phyloP scores from a whole-genome alignment of 2,797 vertebrate genomes.

The Hybognathus amarus region DNA sequence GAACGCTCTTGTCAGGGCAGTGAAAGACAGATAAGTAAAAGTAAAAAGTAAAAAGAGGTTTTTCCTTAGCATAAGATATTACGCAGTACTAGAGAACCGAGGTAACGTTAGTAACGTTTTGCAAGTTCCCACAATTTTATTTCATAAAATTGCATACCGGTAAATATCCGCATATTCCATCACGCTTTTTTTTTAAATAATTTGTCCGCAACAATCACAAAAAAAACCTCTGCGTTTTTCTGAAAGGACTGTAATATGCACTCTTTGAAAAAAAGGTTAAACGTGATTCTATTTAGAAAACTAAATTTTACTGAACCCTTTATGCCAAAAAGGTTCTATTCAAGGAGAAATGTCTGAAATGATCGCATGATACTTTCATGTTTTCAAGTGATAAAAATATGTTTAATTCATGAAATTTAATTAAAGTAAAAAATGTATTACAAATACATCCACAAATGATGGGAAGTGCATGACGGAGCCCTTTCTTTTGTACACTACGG shows the following conservation, averaged over 20 bases:
- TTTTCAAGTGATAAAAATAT: not conserved
- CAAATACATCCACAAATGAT: not conserved
- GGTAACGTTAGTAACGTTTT: too few relatives aligned
- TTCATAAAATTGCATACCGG: too few relatives aligned
- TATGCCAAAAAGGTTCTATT: not conserved
- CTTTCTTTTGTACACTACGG: not conserved
- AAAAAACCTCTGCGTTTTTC: too few relatives aligned
- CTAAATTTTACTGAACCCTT: not conserved
- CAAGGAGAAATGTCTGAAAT: not conserved
- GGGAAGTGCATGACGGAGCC: not conserved
- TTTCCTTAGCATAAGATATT: too few relatives aligned
- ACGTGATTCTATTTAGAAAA: not conserved
- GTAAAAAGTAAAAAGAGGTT: too few relatives aligned
- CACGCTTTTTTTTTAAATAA: too few relatives aligned
- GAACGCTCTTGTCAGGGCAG: too few relatives aligned
- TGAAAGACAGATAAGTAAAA: too few relatives aligned
- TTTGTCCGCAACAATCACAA: too few relatives aligned
- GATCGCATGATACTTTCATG: not conserved
- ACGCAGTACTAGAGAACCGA: too few relatives aligned
- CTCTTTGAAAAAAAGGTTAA: not conserved
- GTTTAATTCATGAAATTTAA: not conserved
- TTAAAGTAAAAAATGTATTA: not conserved
- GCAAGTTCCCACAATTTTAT: too few relatives aligned
- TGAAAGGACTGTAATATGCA: not conserved
- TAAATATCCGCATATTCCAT: too few relatives aligned